Base-by-base conservation (phyloP, 2,888 invertebrate genomes). In the Chaetogeoica ovagalla region DNA sequence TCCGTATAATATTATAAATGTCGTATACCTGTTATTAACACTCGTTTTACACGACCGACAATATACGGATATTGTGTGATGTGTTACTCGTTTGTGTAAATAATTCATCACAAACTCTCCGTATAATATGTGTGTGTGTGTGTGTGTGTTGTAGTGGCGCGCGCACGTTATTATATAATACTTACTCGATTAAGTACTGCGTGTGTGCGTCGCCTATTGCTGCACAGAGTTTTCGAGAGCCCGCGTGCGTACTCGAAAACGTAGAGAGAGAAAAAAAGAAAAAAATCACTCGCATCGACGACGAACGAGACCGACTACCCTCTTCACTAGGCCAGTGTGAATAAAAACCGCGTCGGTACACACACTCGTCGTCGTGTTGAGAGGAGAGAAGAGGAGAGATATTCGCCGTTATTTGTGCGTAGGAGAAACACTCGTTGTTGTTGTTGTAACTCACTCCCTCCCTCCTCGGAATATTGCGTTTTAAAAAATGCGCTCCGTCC, bases 181-280 rank as follows among this genome's bases (percentile, higher is more conserved):
- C 63, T 74, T 55, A 63, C 63, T 74, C 63, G 65, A 74, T 65
- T 74, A 55, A 74, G 74, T 65, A 21, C 52, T 55, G n/a, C n/a
- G 72, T 13, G 21, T 30, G 15, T 52, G 15, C 23, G 48, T 17
- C 48, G 3, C 48, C 48, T 48, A 48, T 11, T 48, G 11, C 43
- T 9, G 52, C 13, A 4, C 30, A n/a, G 30, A 30, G 74, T 74
- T 65, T 55, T 74, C 74, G 17, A 74, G 74, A 55, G 55, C 21
- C 21, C 30, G 30, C 30, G 30, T 30, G 30, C 4, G 30, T 30
- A 65, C 74, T 74, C 63, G 74, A 65, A 74, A 30, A 62, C 48
- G 30, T 62, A 48, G 7, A 62, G 21, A 71, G 37, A 72, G 43
- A 48, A 48, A 55, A 21, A 74, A 48, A 19, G 23, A 37, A 15